Evolutionary conservation across 2,797 vertebrate species (phyloP).

Genomic region (Pelodytes ibericus): DNA sequence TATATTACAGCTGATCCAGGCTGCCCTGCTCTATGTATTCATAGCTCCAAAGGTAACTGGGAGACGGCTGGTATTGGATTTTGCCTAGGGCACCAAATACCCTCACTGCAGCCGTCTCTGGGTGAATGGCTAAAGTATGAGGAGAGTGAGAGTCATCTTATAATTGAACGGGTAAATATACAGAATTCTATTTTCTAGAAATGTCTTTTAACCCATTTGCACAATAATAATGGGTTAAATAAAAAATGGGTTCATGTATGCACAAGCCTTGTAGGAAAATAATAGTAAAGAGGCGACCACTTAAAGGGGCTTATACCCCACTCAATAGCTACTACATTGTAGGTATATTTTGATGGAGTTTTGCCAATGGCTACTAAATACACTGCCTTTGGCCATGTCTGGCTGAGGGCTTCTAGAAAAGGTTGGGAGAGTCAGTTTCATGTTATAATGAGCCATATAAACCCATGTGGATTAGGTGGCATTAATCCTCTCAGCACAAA

Average conservation of each 20-base stretch:
- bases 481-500: not conserved
- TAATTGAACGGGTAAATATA: no score
- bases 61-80: not conserved
- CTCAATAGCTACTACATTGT: no score
- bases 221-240: no score
- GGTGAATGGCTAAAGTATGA: not conserved
- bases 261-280: no score
- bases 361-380: not conserved
- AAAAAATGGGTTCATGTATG: no score
- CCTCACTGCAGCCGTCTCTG: not conserved
- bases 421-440: not conserved
- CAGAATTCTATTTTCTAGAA: no score
- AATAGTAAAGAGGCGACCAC: no score
- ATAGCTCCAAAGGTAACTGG: not conserved
- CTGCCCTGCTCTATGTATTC: not conserved
- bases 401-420: not conserved
- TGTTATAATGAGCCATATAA: not conserved
- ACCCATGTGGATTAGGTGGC: not conserved
- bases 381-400: not conserved
- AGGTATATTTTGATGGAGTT: not conserved
- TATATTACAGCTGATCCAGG: not conserved
- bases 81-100: slow-evolving; percentile 1
- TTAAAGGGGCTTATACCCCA: no score
- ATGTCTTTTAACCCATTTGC: no score
- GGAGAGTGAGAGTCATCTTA: no score